Conservation (phyloP, 2,888 invertebrate genomes). For the Linyphia triangularis region DNA sequence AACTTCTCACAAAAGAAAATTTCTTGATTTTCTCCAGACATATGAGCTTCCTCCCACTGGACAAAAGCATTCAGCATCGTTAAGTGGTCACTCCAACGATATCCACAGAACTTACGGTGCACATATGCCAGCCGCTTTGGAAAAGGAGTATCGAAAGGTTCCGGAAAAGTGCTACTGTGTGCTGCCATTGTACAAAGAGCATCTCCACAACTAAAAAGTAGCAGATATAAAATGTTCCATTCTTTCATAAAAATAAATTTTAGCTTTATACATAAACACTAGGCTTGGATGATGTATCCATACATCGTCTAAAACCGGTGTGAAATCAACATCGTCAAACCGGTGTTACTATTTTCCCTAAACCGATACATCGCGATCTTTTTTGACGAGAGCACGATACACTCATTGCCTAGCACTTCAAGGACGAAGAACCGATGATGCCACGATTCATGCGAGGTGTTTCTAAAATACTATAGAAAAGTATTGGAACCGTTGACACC, state of each 20-base stretch:
- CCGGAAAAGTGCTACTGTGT: conserved; percentile 95
- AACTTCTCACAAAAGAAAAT: conserved; percentile 93
- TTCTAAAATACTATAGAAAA: no score
- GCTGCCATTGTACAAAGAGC: conserved; percentile 96
- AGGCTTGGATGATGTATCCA: background rate
- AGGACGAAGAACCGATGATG: no score
- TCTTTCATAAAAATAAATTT: no score
- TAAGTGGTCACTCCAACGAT: conserved; percentile 94
- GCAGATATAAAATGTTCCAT: conserved; percentile 6
- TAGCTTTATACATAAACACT: no score
- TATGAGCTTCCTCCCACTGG: conserved; percentile 82
- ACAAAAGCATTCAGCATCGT: conserved; percentile 96
- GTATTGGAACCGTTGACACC: no score
- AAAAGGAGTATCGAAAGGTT: conserved; percentile 87
- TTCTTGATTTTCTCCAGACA: conserved; percentile 84
- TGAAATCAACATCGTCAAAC: no score
- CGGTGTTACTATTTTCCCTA: no score
- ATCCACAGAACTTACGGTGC: conserved; percentile 92
- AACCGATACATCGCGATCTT: no score
- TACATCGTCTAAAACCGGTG: no score
- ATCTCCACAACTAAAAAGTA: conserved; percentile 87
- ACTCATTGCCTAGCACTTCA: no score
- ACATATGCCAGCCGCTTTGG: conserved; percentile 87
- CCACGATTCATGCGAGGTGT: no score
- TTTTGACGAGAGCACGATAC: no score